Evolutionary conservation across 2,113 vertebrate genomes (phyloP).

Genomic region (Mobula hypostoma): DNA sequence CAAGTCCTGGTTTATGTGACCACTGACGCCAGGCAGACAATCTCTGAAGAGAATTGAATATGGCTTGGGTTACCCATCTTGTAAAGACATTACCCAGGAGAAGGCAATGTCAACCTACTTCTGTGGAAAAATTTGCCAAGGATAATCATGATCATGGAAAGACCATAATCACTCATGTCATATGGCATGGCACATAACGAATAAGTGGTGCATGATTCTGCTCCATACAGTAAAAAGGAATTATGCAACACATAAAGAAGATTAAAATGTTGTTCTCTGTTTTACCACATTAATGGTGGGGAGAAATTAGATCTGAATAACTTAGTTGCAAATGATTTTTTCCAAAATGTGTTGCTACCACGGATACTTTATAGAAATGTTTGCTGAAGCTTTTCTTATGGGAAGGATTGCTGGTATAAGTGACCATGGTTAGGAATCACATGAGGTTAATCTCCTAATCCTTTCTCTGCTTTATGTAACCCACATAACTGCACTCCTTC

Average conservation of each 20-base stretch:
- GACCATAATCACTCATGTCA: too few relatives aligned
- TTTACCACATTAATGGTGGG: neutral
- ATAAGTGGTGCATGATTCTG: too few relatives aligned
- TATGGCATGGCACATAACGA: too few relatives aligned
- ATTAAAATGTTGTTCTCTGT: neutral
- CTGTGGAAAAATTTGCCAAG: too few relatives aligned
- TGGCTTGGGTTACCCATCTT: too few relatives aligned
- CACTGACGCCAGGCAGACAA: too few relatives aligned
- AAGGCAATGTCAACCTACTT: too few relatives aligned
- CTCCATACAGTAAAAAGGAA: neutral
- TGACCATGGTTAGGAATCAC: neutral
- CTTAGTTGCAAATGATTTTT: neutral
- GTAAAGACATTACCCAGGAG: too few relatives aligned
- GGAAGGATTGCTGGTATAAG: neutral
- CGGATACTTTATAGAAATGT: neutral
- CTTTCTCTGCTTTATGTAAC: slow-evolving; percentile 22
- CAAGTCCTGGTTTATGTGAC: too few relatives aligned
- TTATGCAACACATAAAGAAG: neutral
- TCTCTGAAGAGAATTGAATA: too few relatives aligned
- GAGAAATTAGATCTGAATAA: neutral
- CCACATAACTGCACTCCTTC: neutral
- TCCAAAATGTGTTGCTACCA: neutral
- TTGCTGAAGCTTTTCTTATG: neutral
- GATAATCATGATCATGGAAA: too few relatives aligned
- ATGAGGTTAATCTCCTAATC: neutral